Evolutionary conservation across 2,888 invertebrate genomes (phyloP).

Genomic region (Cynaeus angustus): DNA sequence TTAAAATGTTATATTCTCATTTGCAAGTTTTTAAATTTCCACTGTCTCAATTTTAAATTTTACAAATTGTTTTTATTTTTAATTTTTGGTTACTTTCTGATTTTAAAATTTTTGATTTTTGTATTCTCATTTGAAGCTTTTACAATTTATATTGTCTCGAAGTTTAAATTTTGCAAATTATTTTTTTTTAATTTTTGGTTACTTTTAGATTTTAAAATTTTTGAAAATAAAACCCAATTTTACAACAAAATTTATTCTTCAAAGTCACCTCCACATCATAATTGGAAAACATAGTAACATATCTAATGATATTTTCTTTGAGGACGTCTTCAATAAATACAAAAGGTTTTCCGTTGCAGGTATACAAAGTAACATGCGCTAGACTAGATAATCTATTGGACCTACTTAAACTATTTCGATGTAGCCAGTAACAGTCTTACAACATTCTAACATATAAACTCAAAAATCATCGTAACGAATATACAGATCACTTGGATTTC

Average conservation of each 20-base stretch:
- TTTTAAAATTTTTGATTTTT: no score
- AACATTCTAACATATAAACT: slow-evolving; percentile 44
- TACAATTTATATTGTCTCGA: no score
- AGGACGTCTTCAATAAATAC: slow-evolving; percentile 45
- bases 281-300: slow-evolving; percentile 34
- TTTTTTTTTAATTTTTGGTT: no score
- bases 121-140: no score
- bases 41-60: no score
- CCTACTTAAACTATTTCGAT: slow-evolving; percentile 52
- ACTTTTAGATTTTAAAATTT: background rate
- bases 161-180: no score
- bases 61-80: no score
- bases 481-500: slow-evolving; percentile 15
- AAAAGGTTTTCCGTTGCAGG: slow-evolving; percentile 42
- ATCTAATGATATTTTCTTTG: slow-evolving; percentile 44
- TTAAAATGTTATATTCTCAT: no score
- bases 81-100: no score
- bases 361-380: slow-evolving; percentile 32
- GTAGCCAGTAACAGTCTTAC: slow-evolving; percentile 57
- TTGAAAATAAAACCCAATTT: background rate
- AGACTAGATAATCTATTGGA: slow-evolving; percentile 32
- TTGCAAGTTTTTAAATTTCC: no score
- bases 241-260: slow-evolving; percentile 43
- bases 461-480: slow-evolving; percentile 1
- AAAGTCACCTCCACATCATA: slow-evolving; percentile 20